Evolutionary conservation across 2,888 invertebrate species (phyloP).

Genomic region (Ischnura elegans): DNA sequence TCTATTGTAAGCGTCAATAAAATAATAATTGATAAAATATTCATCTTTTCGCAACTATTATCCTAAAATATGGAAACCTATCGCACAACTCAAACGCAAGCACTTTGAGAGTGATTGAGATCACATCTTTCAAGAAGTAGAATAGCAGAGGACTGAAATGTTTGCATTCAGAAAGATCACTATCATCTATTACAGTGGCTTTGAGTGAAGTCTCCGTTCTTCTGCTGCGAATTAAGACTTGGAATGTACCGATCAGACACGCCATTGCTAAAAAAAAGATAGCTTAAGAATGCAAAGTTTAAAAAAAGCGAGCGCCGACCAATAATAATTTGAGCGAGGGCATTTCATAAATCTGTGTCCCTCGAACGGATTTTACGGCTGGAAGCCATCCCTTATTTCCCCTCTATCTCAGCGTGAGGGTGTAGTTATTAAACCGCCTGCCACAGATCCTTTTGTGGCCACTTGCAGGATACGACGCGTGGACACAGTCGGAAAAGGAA

Average conservation of each 20-base stretch:
- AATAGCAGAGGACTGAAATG: no score
- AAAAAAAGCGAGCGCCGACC: not conserved
- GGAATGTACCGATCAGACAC: not conserved
- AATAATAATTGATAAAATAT: no score
- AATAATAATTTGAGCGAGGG: not conserved
- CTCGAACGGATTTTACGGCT: not conserved
- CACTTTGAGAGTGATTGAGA: no score
- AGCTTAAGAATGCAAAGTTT: not conserved
- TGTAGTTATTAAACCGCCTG: conserved; percentile 25
- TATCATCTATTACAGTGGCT: no score
- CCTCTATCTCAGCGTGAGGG: not conserved
- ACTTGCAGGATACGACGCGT: conserved; percentile 18
- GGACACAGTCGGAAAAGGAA: conserved; percentile 33
- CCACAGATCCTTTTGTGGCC: not conserved
- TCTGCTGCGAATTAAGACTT: not conserved
- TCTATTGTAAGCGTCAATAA: no score
- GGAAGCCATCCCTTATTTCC: not conserved
- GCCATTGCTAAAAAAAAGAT: not conserved
- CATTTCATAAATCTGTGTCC: not conserved
- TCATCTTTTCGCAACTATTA: no score
- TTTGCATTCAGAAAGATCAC: no score
- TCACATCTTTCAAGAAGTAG: no score
- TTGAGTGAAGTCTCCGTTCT: no score
- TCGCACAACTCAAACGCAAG: no score
- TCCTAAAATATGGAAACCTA: no score